Evolutionary conservation across 2,797 vertebrate species (phyloP), one percentile per base, ranked within the genome.

Genomic region (Hydrocynus forskahlii): DNA sequence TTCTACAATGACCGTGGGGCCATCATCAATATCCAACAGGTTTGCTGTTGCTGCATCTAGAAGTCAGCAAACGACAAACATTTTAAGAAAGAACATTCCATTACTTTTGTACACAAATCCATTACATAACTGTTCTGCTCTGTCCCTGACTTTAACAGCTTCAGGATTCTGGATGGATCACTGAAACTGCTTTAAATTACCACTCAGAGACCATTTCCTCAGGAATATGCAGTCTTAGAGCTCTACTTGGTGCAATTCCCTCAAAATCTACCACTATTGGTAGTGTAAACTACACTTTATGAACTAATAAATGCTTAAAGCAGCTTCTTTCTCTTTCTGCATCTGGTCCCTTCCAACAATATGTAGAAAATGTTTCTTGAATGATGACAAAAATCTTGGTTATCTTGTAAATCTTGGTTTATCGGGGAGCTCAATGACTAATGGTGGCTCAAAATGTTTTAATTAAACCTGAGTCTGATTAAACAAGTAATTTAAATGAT

Each of bases 11-110:
- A 85, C 86, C 57, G 90, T 93, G 80, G 87, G 86, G 2, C 78
- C 75, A 25, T 94, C 95, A 54, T 95, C 95, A n/a, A 97, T 83
- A 86, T 97, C 96, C 90, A 99, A 85, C 25, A 98, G 86, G 89
- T 94, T 96, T 79, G 94, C 96, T 0, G 94, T 95, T 79, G 94
- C 92, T 76, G 93, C 95, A 84, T 92, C 95, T 94, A 52, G 43
- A 50, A 80, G 23, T 0, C 52, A 12, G 54, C 2, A 76, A 6
- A 74, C 1, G 67, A 50, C 23, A 25, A 5, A 19, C 52, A 72
- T n/a, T 1, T 57, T n/a, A 2, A 57, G 38, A 38, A 38, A 5
- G 12, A 9, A 21, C 9, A 69, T n/a, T 48, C 23, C 50, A 29
- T 57, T 12, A 25, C 29, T 52, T 29, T 13, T 50, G n/a, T 14